A percentile compares a stretch with the other conserved stretches of the same genome.
These are phyloP conservation scores for Tragelaphus strepsiceros DNA, from an alignment of 2,113 vertebrate genomes.

Conservation along the genomic window DNA sequence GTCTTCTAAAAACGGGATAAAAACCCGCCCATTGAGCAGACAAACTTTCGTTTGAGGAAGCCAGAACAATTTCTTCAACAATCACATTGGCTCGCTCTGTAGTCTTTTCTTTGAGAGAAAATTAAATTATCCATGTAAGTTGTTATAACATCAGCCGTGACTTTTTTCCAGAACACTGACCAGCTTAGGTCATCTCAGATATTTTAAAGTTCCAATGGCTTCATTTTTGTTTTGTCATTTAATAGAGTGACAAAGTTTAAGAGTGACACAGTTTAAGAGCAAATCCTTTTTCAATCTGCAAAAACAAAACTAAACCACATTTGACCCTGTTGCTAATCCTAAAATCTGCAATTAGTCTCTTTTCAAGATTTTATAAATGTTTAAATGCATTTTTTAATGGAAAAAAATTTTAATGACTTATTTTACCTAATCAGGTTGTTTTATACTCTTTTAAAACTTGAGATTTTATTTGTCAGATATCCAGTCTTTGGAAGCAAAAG, in stretches of 20 bases:
- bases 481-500: neutral
- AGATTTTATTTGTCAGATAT: neutral
- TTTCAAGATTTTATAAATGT: neutral
- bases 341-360: neutral
- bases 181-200: neutral
- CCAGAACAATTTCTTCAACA: neutral
- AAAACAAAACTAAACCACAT: neutral
- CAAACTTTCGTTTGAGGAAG: neutral
- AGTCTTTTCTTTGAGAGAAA: neutral
- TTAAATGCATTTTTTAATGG: neutral
- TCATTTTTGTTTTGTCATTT: conserved; percentile 1
- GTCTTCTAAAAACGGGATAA: conserved; percentile 16
- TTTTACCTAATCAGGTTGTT: neutral
- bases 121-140: neutral
- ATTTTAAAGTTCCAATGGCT: neutral
- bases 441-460: neutral
- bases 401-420: neutral
- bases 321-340: conserved; percentile 7
- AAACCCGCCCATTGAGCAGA: neutral
- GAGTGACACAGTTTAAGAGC: neutral
- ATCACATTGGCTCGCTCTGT: neutral
- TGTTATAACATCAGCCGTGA: neutral
- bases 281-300: neutral
- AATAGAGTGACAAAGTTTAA: neutral
- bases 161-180: neutral